A percentile compares a stretch with the other conserved stretches of the same genome.
These are phyloP conservation scores for Spinus pinus DNA, from an alignment of 2,797 vertebrate species.

Conservation along the genomic window DNA sequence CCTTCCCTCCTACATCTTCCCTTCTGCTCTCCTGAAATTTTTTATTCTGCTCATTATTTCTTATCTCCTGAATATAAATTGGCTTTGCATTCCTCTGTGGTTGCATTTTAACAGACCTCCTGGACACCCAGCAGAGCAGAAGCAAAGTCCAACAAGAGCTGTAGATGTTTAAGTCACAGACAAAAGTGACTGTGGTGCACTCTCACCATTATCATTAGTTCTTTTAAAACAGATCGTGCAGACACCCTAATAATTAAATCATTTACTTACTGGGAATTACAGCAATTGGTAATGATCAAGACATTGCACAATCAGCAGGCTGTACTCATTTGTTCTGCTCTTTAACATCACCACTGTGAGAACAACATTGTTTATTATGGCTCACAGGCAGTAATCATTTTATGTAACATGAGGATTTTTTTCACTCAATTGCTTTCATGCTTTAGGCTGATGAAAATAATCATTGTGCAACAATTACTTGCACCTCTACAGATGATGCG, in stretches of 20 bases:
- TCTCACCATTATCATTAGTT: background rate
- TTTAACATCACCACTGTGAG: constrained; percentile 73
- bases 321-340: constrained; percentile 80
- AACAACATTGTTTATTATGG: constrained; percentile 82
- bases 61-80: background rate
- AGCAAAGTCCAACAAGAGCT: background rate
- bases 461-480: constrained; percentile 70
- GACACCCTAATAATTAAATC: constrained; percentile 30
- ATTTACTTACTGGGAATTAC: constrained; percentile 53
- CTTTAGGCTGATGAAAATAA: constrained; percentile 77
- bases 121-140: background rate
- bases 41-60: background rate
- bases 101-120: background rate
- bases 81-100: background rate
- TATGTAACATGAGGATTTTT: constrained; percentile 81
- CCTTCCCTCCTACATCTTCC: background rate
- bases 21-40: background rate
- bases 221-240: background rate
- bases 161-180: background rate
- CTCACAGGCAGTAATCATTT: constrained; percentile 82
- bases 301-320: constrained; percentile 79
- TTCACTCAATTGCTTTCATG: constrained; percentile 78
- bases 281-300: constrained; percentile 79
- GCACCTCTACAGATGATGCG: constrained; percentile 61
- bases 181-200: background rate